These are phyloP conservation scores for Drosophila nigromelanica DNA, from an alignment of 1,140 invertebrate species.

Conservation along the genomic window DNA sequence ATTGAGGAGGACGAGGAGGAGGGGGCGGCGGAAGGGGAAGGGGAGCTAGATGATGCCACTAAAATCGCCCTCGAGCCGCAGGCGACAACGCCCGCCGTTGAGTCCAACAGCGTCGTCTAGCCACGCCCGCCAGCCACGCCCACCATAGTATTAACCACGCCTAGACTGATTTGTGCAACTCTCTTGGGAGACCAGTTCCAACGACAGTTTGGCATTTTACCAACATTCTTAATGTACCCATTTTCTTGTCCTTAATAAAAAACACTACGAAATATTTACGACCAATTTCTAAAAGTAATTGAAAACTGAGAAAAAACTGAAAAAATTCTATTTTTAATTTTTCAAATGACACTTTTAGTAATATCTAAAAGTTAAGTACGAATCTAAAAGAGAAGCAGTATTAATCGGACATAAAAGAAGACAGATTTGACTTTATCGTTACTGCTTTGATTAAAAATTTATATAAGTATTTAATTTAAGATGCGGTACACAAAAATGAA, in stretches of 20 bases:
- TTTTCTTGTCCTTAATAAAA: conserved; percentile 9
- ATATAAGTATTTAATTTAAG: no score
- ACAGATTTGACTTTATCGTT: no score
- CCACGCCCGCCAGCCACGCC: not conserved
- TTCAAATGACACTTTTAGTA: no score
- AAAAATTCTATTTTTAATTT: no score
- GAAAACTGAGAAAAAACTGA: no score
- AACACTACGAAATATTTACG: not conserved
- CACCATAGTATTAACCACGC: conserved; percentile 42
- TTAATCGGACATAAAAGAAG: no score
- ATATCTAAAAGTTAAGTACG: no score
- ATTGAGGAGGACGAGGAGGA: conserved; percentile 34
- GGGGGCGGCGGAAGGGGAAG: conserved; percentile 6
- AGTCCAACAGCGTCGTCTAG: conserved; percentile 61
- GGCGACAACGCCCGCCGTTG: conserved; percentile 44
- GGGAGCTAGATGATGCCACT: not conserved
- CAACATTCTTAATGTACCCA: not conserved
- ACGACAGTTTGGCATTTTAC: conserved; percentile 24
- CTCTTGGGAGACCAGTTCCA: conserved; percentile 6
- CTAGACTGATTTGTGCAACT: conserved; percentile 46
- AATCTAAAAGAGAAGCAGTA: no score
- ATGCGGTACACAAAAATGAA: no score
- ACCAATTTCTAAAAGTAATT: no score
- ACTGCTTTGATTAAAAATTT: no score
- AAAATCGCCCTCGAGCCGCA: conserved; percentile 39